Percentiles rank a stretch among this genome's conserved stretches.
These are phyloP conservation scores for Cromileptes altivelis DNA, from an alignment of 2,113 vertebrate species.

Conservation along the genomic window DNA sequence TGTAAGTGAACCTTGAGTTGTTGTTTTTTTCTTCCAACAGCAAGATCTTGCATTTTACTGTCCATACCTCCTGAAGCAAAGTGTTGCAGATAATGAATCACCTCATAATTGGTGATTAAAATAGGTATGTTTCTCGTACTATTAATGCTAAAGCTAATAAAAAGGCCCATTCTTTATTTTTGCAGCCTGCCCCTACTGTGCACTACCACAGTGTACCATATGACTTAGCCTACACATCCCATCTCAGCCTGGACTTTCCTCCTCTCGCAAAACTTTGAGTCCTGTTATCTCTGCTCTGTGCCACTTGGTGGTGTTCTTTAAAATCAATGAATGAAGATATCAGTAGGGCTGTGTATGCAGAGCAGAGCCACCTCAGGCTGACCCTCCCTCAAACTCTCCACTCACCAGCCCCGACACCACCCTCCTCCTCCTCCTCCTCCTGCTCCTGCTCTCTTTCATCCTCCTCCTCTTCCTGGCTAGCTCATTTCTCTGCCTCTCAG, in stretches of 20 bases:
- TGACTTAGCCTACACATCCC: not conserved
- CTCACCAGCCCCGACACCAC: not conserved
- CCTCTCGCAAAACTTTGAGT: constrained; percentile 45
- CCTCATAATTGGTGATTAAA: too few species aligned
- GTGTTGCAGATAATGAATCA: not conserved
- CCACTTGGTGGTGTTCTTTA: constrained; percentile 95
- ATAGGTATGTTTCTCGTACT: too few species aligned
- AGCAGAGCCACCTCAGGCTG: constrained; percentile 82
- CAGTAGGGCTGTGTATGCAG: constrained; percentile 66
- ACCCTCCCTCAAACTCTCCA: constrained; percentile 67
- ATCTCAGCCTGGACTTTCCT: constrained; percentile 3
- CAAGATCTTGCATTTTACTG: too few species aligned
- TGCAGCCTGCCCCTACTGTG: not conserved
- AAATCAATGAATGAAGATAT: constrained; percentile 86
- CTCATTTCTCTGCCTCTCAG: constrained; percentile 61
- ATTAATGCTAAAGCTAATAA: not conserved
- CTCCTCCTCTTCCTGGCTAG: constrained; percentile 49
- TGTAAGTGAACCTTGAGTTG: not conserved
- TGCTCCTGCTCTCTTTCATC: not conserved
- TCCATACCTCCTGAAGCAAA: too few species aligned
- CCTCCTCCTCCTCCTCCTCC: constrained; percentile 22
- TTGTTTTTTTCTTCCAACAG: too few species aligned
- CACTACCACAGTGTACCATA: not conserved
- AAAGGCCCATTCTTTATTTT: not conserved
- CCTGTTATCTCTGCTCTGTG: constrained; percentile 91